Evolutionary conservation across 37 sponge, comb jelly and placozoan genomes (phyloP).

Genomic region (Chondrosia reniformis): DNA sequence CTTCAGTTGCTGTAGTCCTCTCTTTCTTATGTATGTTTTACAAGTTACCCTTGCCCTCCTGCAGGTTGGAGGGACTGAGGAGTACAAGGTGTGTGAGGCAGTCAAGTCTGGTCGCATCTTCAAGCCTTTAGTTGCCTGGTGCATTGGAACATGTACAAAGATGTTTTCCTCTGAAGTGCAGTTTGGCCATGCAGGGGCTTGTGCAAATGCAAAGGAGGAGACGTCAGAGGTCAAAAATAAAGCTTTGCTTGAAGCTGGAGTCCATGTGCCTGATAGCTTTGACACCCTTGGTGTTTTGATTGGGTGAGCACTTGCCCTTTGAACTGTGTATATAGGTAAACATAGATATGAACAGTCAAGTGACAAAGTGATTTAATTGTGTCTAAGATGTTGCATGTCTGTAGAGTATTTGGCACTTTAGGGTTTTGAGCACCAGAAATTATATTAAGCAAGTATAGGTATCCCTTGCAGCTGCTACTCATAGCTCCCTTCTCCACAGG

Average conservation of each 20-base stretch:
- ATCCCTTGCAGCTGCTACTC: too few species aligned
- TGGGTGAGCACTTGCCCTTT: conserved; percentile 31
- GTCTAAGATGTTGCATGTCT: too few species aligned
- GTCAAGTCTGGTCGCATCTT: conserved; percentile 79
- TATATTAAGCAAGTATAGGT: too few species aligned
- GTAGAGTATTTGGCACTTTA: too few species aligned
- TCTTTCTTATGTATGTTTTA: not conserved
- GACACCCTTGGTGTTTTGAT: conserved; percentile 79
- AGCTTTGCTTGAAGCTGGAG: conserved; percentile 85
- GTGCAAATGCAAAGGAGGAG: conserved; percentile 86
- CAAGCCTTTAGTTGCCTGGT: conserved; percentile 95
- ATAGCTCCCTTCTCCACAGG: conserved; percentile 31
- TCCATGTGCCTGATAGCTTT: conserved; percentile 90
- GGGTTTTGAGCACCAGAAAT: too few species aligned
- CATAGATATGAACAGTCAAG: too few species aligned
- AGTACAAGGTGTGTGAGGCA: conserved; percentile 81
- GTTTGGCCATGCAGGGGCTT: conserved; percentile 97
- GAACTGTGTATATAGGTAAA: too few species aligned
- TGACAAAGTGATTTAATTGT: too few species aligned
- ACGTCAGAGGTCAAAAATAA: conserved; percentile 93
- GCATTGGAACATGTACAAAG: conserved; percentile 94
- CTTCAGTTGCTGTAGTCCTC: not conserved
- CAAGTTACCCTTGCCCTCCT: conserved; percentile 4
- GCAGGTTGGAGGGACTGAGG: conserved; percentile 94
- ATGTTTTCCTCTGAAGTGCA: conserved; percentile 96